These are phyloP conservation scores for Trichogramma evanescens DNA, from an alignment of 2,888 invertebrate species.

Conservation along the genomic window DNA sequence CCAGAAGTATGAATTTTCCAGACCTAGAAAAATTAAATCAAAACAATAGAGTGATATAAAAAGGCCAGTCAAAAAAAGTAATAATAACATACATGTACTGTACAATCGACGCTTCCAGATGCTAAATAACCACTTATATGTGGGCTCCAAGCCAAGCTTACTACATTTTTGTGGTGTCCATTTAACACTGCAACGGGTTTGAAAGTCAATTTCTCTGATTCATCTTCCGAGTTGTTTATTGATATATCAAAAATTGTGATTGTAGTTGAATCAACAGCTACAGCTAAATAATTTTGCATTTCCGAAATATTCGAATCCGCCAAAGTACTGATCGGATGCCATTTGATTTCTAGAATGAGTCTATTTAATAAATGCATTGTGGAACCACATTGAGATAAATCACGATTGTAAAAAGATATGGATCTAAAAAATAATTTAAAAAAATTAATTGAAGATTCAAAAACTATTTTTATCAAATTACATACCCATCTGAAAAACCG, in stretches of 20 bases:
- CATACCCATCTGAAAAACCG: constrained; percentile 59
- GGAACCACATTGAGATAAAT: constrained; percentile 26
- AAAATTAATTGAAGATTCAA: constrained; percentile 4
- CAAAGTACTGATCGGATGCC: constrained; percentile 66
- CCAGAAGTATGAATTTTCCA: constrained; percentile 54
- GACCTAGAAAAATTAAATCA: constrained; percentile 47
- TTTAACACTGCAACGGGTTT: constrained; percentile 42
- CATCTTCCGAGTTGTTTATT: constrained; percentile 9
- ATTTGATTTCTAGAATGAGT: constrained; percentile 58
- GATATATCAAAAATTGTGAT: constrained; percentile 51
- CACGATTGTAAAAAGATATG: constrained; percentile 31
- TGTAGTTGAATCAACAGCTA: constrained; percentile 51
- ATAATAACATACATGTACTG: constrained; percentile 55
- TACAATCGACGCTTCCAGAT: constrained; percentile 64
- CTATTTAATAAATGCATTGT: constrained; percentile 54
- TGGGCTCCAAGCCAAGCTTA: constrained; percentile 62
- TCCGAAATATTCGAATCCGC: constrained; percentile 52
- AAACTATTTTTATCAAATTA: constrained; percentile 31
- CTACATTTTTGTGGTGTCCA: constrained; percentile 54
- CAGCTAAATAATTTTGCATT: constrained; percentile 59
- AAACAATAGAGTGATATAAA: background rate
- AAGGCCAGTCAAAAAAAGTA: background rate
- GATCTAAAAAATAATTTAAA: constrained; percentile 30
- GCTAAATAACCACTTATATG: constrained; percentile 59
- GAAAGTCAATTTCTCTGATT: constrained; percentile 17